Conservation (phyloP, 2,888 invertebrate species). For the Athalia cordata region DNA sequence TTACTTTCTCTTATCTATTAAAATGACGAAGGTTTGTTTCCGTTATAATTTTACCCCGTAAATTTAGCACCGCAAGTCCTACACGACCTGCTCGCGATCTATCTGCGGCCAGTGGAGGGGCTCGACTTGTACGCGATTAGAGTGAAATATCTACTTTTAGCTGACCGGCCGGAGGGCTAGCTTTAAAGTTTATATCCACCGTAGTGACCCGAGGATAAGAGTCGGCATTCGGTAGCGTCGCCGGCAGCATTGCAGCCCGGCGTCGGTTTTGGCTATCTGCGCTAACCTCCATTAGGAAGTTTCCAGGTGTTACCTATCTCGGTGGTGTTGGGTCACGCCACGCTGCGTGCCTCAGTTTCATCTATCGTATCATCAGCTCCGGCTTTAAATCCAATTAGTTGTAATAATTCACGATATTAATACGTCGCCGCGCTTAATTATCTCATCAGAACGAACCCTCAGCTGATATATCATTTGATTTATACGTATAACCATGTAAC, state of each 20-base stretch:
- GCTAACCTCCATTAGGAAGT: constrained; percentile 33
- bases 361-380: constrained; percentile 1
- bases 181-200: constrained; percentile 22
- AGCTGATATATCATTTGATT: background rate
- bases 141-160: constrained; percentile 34
- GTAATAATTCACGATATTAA: constrained; percentile 19
- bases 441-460: too few species aligned
- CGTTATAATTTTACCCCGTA: too few species aligned
- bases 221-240: too few species aligned
- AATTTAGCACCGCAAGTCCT: background rate
- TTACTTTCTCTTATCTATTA: too few species aligned
- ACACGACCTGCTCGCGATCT: constrained; percentile 4
- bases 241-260: background rate
- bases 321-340: background rate
- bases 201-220: constrained; percentile 23
- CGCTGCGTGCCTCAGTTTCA: background rate
- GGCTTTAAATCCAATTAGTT: background rate
- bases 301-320: constrained; percentile 20
- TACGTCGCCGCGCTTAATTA: background rate
- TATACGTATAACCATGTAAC: too few species aligned
- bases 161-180: background rate
- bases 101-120: constrained; percentile 25
- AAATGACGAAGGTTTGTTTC: too few species aligned
- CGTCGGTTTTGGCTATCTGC: constrained; percentile 22
- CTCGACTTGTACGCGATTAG: constrained; percentile 24